Evolutionary conservation across 1,140 invertebrate species (phyloP), one percentile per base, ranked within the genome.

Genomic region (Trypoxylus dichotomus): DNA sequence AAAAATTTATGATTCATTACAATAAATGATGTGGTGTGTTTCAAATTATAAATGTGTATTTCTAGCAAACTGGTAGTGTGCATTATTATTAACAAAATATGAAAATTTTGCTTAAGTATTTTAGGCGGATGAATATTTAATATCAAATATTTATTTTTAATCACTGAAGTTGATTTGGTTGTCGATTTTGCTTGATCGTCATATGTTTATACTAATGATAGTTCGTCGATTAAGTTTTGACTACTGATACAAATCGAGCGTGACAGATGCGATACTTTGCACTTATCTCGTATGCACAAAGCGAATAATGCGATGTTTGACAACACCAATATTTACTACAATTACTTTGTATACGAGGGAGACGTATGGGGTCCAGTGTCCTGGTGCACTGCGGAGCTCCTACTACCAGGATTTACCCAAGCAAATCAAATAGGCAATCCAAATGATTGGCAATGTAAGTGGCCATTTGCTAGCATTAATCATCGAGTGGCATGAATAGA

Each of bases 371-470:
- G 60, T 63, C 19, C 21, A 27, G 19, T 27, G 24, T 68, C 8
- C 24, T 68, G 19, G 1, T 68, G 11, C 21, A 68, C 24, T 29
- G 24, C 27, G 21, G 25, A 68, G 68, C 78, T 80, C 6, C 25
- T 68, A 8, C 60, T 68, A 68, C 60, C 24, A 68, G 60, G 27
- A 68, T 68, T 68, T 80, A 80, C 77, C 72, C 71, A 73, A 77
- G 77, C 74, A 78, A 79, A 76, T 80, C 79, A 75, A 80, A 79
- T 76, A 79, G 77, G 76, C 79, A 80, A 80, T 80, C 71, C 73
- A 80, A 80, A 74, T 80, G 79, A 80, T 79, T 80, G 79, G 77
- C 77, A 80, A 32, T 37, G 75, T 74, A 74, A 79, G 80, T 72
- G 68, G 76, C 76, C 76, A 79, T 80, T 80, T 80, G 76, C 75